Evolutionary conservation across 1,140 invertebrate species (phyloP), one percentile per base, ranked within the genome.

Genomic region (Zaprionus gabonicus): DNA sequence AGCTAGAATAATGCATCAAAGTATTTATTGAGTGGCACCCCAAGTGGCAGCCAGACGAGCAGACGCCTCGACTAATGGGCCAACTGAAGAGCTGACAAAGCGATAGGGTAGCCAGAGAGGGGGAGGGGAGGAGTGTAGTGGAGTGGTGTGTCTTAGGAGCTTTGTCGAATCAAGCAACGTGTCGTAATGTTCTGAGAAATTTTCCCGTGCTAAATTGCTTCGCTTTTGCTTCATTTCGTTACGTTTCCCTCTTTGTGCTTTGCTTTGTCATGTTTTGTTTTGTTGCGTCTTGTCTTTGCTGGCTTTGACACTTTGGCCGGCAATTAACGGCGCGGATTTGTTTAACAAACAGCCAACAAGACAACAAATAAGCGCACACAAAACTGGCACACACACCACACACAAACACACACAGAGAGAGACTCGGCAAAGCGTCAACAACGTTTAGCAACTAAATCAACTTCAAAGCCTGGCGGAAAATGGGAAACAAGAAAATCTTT

Each of bases 11-110:
- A 87, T 87, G 84, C 84, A 87, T 88, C 84, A 87, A 81, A 88
- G 81, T 90, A 84, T 87, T 87, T 88, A 87, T 87, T 87, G 84
- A 87, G 84, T 88, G 82, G 82, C 82, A 81, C 78, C 9, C 82
- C 82, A 81, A 84, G 82, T 85, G 83, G 74, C 78, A 58, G 74
- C 74, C 73, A 87, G 84, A 88, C 84, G 73, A 56, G 44, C 71
- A 80, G 83, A 81, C 83, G 84, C 76, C 62, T 56, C 46, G 41
- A 58, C 82, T 87, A 87, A 86, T 86, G 84, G 64, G 57, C 76
- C 57, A 87, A 83, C 80, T 71, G 80, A 73, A 79, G 51, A 70
- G 51, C 38, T 38, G 15, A 55, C 34, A 44, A 9, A 13, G 3
- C 46, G 13, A 27, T n/a, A 20, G 12, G 23, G 23, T 6, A 12